Conservation (phyloP, 2,797 vertebrate genomes). For the Rallus crepitans region DNA sequence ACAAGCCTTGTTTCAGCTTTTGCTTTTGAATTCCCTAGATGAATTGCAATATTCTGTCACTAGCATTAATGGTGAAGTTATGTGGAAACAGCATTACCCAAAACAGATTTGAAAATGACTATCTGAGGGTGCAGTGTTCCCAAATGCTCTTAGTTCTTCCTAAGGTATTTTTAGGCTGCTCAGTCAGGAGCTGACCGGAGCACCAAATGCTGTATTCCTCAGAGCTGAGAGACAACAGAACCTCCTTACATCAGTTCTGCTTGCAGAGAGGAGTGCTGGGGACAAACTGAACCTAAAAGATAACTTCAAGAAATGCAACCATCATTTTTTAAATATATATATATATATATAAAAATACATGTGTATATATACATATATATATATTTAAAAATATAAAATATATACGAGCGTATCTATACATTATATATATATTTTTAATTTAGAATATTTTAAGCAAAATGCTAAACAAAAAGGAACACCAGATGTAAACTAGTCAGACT, state of each 20-base stretch:
- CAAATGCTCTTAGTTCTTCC: not conserved
- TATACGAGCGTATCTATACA: too few relatives aligned
- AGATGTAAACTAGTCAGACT: not conserved
- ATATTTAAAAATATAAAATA: too few relatives aligned
- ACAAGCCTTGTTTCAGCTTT: not conserved
- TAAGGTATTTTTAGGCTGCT: slow-evolving; percentile 39
- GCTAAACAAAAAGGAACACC: not conserved
- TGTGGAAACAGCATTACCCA: not conserved
- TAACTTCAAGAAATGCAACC: not conserved
- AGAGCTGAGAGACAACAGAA: not conserved
- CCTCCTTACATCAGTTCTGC: not conserved
- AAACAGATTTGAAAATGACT: slow-evolving; percentile 5
- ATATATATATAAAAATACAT: too few relatives aligned
- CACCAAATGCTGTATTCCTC: not conserved
- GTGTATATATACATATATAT: too few relatives aligned
- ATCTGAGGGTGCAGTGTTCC: not conserved
- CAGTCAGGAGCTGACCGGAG: slow-evolving; percentile 1
- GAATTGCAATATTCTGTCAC: slow-evolving; percentile 7
- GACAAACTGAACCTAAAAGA: not conserved
- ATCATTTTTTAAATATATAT: too few relatives aligned
- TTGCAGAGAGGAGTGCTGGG: not conserved
- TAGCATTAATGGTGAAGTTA: not conserved
- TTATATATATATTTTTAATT: too few relatives aligned
- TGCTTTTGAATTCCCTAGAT: slow-evolving; percentile 3
- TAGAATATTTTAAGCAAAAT: not conserved